A percentile compares a stretch with the other conserved stretches of the same genome.
These are phyloP conservation scores for Pluvialis apricaria DNA, from an alignment of 2,113 vertebrate species.

Conservation along the genomic window DNA sequence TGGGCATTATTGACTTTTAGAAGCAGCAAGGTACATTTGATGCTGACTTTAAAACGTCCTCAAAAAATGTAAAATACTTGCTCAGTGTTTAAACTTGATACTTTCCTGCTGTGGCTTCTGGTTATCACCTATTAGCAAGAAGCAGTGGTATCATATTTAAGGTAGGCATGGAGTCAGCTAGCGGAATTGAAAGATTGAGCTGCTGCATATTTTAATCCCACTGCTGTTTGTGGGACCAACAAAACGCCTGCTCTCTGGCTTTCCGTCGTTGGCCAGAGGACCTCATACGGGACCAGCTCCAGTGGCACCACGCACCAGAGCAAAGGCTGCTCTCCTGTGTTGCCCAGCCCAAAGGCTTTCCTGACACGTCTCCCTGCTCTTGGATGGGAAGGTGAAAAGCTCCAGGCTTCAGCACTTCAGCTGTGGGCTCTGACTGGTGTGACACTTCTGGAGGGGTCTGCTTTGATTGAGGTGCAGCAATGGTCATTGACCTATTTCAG, in stretches of 20 bases:
- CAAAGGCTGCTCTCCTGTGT: background rate
- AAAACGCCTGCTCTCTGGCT: background rate
- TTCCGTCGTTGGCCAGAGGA: background rate
- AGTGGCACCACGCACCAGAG: accelerated
- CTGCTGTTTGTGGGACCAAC: background rate
- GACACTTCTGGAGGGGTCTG: background rate
- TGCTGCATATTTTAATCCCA: background rate
- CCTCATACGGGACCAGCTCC: background rate
- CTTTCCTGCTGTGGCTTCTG: background rate
- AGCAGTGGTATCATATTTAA: background rate
- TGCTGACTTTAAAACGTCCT: background rate
- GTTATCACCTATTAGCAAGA: background rate
- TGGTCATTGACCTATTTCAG: conserved; percentile 6
- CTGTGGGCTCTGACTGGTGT: background rate
- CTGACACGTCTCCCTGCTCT: background rate
- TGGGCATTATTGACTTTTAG: background rate
- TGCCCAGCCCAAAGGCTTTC: background rate
- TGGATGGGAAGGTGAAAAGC: background rate
- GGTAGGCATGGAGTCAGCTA: background rate
- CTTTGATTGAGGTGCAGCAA: background rate
- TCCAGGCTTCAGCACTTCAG: background rate
- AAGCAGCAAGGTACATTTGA: background rate
- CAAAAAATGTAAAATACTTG: background rate
- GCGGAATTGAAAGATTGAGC: background rate
- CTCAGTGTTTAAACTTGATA: background rate